Evolutionary conservation across 2,797 vertebrate genomes (phyloP).

Genomic region (Merluccius polli): DNA sequence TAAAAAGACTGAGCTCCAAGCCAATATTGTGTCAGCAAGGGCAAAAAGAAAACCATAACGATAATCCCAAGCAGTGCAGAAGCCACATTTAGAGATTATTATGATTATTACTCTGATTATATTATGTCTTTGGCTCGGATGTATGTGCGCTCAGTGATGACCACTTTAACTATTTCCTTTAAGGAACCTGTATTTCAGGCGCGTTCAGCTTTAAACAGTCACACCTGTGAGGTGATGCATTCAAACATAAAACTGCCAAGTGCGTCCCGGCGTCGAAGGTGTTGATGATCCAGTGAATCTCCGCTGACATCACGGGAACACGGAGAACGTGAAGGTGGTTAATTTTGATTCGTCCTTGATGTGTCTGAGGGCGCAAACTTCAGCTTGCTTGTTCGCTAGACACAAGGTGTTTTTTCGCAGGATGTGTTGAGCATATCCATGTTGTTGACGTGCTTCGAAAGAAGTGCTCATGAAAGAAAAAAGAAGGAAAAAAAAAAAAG

Average conservation of each 20-base stretch:
- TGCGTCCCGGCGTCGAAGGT: neutral
- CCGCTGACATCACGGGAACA: slow-evolving; percentile 25
- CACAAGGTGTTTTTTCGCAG: slow-evolving; percentile 31
- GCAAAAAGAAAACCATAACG: slow-evolving; percentile 11
- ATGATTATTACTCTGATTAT: neutral
- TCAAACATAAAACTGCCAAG: neutral
- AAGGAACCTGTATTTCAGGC: neutral
- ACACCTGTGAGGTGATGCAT: neutral
- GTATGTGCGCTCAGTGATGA: neutral
- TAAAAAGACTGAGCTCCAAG: slow-evolving; percentile 23
- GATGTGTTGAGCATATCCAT: slow-evolving; percentile 73
- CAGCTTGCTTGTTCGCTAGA: slow-evolving; percentile 25
- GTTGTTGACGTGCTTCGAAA: slow-evolving; percentile 16
- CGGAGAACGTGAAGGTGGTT: slow-evolving; percentile 4
- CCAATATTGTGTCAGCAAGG: slow-evolving; percentile 27
- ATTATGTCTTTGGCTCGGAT: neutral
- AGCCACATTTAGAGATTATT: neutral
- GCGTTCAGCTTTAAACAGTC: no score
- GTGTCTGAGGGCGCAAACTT: slow-evolving; percentile 31
- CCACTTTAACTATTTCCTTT: neutral
- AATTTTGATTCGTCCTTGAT: slow-evolving; percentile 1
- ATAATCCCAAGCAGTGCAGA: slow-evolving; percentile 29
- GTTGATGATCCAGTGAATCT: slow-evolving; percentile 16
- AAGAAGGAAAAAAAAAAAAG: no score
- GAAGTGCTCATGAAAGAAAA: neutral